A percentile compares a stretch with the other conserved stretches of the same genome.
phyloP scores from a whole-genome alignment of 2,888 invertebrate species.

The Xiphydria camelus region DNA sequence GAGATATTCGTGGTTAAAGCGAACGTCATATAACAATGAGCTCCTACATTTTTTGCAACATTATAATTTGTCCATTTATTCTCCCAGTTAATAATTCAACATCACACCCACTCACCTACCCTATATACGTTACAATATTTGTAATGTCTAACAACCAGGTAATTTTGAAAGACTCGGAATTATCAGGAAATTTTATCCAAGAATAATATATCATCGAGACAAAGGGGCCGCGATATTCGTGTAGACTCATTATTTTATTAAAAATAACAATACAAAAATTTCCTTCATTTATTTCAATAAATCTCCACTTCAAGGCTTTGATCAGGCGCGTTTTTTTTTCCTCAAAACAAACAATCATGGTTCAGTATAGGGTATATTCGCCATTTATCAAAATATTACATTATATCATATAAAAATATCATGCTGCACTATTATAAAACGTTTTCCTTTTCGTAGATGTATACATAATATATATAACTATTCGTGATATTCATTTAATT shows the following conservation, averaged over 20 bases:
- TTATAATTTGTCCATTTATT: too few species aligned
- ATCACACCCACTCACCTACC: too few species aligned
- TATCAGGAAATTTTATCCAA: too few species aligned
- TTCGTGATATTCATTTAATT: slow-evolving; percentile 27
- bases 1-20: too few species aligned
- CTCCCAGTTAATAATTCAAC: too few species aligned
- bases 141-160: not conserved
- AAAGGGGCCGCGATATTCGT: too few species aligned
- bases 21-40: too few species aligned
- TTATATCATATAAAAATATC: slow-evolving; percentile 51
- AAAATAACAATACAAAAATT: slow-evolving; percentile 52
- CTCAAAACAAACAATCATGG: slow-evolving; percentile 37
- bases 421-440: slow-evolving; percentile 51
- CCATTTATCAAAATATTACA: slow-evolving; percentile 43
- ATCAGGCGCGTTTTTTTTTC: slow-evolving; percentile 32
- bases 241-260: slow-evolving; percentile 43
- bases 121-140: not conserved
- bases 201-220: too few species aligned
- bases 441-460: slow-evolving; percentile 27
- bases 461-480: slow-evolving; percentile 18
- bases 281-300: slow-evolving; percentile 43
- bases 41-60: too few species aligned
- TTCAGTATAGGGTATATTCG: slow-evolving; percentile 36
- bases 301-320: slow-evolving; percentile 33
- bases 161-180: not conserved